A percentile compares a stretch with the other conserved stretches of the same genome.
Conservation (phyloP, 2,888 invertebrate species). For the Dryobota labecula region DNA sequence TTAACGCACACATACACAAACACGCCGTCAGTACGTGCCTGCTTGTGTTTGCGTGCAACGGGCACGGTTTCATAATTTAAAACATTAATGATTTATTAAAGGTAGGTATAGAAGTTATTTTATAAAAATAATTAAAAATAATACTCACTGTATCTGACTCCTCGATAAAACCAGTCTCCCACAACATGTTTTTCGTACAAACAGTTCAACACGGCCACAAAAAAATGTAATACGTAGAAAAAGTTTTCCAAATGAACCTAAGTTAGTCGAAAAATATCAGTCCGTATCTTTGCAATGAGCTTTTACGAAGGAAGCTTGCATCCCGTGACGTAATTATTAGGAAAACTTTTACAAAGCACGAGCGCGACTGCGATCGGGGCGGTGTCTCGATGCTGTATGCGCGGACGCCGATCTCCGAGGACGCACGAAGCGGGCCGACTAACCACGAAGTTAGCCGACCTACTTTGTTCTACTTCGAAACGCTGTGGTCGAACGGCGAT, state of each 20-base stretch:
- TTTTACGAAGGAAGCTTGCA: slow-evolving; percentile 75
- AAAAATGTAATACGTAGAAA: slow-evolving; percentile 51
- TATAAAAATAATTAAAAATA: slow-evolving; percentile 62
- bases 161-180: slow-evolving; percentile 87
- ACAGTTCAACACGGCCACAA: slow-evolving; percentile 84
- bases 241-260: slow-evolving; percentile 48
- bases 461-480: slow-evolving; percentile 87
- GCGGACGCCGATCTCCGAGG: slow-evolving; percentile 79
- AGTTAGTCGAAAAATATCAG: slow-evolving; percentile 72
- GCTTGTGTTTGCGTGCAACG: slow-evolving; percentile 71
- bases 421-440: slow-evolving; percentile 79
- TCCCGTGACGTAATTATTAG: slow-evolving; percentile 82
- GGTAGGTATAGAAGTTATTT: slow-evolving; percentile 34
- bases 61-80: slow-evolving; percentile 84
- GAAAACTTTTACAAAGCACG: slow-evolving; percentile 71
- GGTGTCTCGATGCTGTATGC: slow-evolving; percentile 83
- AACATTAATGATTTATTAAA: slow-evolving; percentile 72
- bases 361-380: slow-evolving; percentile 82
- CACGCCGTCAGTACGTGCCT: slow-evolving; percentile 58
- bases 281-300: slow-evolving; percentile 75
- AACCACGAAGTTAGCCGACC: slow-evolving; percentile 84
- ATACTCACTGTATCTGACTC: slow-evolving; percentile 86
- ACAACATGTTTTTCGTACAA: slow-evolving; percentile 82
- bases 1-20: slow-evolving; percentile 81
- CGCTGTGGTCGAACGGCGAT: slow-evolving; percentile 83